Evolutionary conservation across 2,888 invertebrate species (phyloP), one percentile per base, ranked within the genome.

Genomic region (Megastigmus dorsalis): DNA sequence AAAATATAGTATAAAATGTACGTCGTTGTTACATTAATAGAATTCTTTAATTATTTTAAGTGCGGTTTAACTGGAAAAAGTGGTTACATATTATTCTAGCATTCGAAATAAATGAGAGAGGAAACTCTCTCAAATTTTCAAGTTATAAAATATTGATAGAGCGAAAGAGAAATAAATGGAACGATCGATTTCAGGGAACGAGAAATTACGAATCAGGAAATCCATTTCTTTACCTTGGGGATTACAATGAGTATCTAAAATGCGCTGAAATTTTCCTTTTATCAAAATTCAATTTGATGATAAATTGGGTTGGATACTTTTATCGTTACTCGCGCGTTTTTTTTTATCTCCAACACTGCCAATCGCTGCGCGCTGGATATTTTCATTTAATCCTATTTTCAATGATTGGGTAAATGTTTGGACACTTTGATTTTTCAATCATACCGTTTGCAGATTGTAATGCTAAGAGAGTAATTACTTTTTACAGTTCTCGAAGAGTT

Each of bases 241-340:
- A 70, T 70, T 70, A 62, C 33, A 43, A 33, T 23, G 23, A 54
- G 36, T 62, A 70, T 36, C 52, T 43, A 54, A 54, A 62, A 62
- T 59, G 33, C 36, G 33, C 43, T 59, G 26, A 33, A 65, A 59
- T 23, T 36, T n/a, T 66, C 33, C 30, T 59, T 66, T 59, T 59
- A 72, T 72, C 57, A 59, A 66, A 59, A 43, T 72, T 72, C 65
- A 66, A 59, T 50, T 59, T 52, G 1, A 66, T 62, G 55, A 67
- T 73, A 23, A 73, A 62, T 67, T 62, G 41, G 52, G 45, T 54
- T 6, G 50, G 26, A n/a, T 45, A 54, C 59, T 55, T 73, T 73
- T 62, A 73, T 60, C 33, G 60, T 10, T 55, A 9, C 43, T 36
- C 20, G 28, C 5, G 26, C 33, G 23, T n/a, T 30, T 6, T 43